Evolutionary conservation across 2,888 invertebrate species (phyloP), one percentile per base, ranked within the genome.

Genomic region (Macaria notata): DNA sequence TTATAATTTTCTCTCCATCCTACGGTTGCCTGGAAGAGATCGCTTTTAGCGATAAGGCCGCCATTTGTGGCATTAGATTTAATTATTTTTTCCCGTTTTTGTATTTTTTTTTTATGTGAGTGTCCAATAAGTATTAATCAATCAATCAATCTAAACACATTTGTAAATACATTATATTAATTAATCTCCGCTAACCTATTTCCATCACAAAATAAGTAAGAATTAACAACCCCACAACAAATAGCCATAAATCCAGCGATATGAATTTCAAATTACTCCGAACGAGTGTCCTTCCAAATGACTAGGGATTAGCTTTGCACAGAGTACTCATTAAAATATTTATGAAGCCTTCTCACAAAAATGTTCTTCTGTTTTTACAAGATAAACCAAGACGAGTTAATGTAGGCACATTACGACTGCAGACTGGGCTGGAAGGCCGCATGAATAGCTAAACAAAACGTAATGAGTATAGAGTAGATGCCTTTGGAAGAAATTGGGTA

Each of bases 311-410:
- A 80, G 70, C 79, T 81, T 78, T 74, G 74, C 73, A 74, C 70
- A 60, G 69, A 69, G 64, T 64, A 66, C 71, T 75, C 71, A 75
- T 79, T 79, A 73, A 77, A 81, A 81, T 83, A 81, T 83, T 83
- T 75, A 81, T 75, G 76, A 71, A 72, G 63, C 61, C 62, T 49
- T 31, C 46, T 69, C 63, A 64, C 66, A 72, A 75, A 72, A 73
- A 71, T 73, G 66, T 61, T 65, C 66, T 69, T 64, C 66, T 74
- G 65, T 64, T 69, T 67, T 64, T 56, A 65, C 56, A 58, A 68
- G 64, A 66, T 65, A 64, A 65, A 56, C 61, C 53, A 48, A 49
- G 63, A 62, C 56, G 61, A 61, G 63, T 54, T 60, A 52, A 54
- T 54, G 53, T 60, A 50, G 46, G 47, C 45, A 53, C 58, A 49